Conservation (phyloP, 2,113 vertebrate genomes). For the Sapajus apella region DNA sequence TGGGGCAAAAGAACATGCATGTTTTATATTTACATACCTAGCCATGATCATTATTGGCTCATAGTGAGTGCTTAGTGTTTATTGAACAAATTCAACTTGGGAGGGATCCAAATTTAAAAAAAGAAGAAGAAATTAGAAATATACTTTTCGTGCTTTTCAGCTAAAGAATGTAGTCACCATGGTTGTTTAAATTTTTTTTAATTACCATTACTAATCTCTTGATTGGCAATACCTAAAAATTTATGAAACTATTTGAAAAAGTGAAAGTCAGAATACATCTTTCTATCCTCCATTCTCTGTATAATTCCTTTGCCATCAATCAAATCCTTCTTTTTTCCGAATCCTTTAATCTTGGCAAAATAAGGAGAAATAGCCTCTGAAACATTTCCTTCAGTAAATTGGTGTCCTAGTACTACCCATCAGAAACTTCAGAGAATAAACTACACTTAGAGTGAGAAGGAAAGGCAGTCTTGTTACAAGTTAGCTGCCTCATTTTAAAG, state of each 20-base stretch:
- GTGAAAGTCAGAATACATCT: background rate
- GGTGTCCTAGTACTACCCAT: background rate
- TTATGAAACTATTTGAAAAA: conserved; percentile 5
- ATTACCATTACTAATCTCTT: background rate
- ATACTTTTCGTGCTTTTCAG: background rate
- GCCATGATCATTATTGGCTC: background rate
- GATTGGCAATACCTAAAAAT: background rate
- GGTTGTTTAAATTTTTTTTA: background rate
- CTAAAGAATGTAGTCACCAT: background rate
- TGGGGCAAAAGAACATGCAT: background rate
- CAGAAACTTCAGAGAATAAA: background rate
- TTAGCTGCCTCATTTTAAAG: background rate
- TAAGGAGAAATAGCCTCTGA: background rate
- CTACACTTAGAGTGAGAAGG: background rate
- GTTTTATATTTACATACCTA: background rate
- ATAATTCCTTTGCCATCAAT: background rate
- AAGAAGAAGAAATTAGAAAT: background rate
- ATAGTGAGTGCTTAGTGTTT: background rate
- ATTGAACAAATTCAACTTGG: background rate
- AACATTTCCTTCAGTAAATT: background rate
- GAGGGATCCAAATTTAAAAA: background rate
- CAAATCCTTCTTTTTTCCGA: background rate
- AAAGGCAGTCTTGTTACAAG: background rate
- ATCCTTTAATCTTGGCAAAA: background rate
- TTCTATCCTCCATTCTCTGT: background rate